A percentile compares a stretch with the other conserved stretches of the same genome.
Conservation (phyloP, 1,140 invertebrate species). For the Pseudomyrmex cubaensis region DNA sequence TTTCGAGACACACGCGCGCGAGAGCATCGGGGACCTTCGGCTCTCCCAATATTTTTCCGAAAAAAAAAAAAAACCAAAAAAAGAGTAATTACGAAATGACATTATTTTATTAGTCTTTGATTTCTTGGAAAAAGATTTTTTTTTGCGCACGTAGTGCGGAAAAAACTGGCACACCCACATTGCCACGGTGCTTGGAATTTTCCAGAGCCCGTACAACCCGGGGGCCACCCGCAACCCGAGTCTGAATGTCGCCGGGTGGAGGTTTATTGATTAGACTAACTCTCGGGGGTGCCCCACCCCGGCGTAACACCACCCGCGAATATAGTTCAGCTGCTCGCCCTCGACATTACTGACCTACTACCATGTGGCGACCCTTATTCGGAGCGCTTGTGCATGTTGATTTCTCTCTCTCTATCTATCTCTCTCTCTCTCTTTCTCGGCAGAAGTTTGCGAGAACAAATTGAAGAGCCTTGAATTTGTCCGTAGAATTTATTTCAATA, state of each 20-base stretch:
- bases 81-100: too few relatives aligned
- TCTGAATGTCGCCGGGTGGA: constrained; percentile 66
- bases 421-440: neutral
- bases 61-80: too few relatives aligned
- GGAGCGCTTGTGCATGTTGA: constrained; percentile 2
- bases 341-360: constrained; percentile 79
- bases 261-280: constrained; percentile 75
- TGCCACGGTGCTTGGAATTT: constrained; percentile 31
- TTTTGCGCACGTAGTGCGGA: neutral
- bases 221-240: constrained; percentile 67
- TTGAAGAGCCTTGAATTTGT: too few relatives aligned
- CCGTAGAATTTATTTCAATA: too few relatives aligned
- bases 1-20: too few relatives aligned
- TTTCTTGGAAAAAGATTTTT: too few relatives aligned
- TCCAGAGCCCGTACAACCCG: constrained; percentile 33
- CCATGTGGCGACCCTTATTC: constrained; percentile 47
- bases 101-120: neutral
- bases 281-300: constrained; percentile 67
- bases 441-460: too few relatives aligned
- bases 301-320: constrained; percentile 37
- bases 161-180: neutral
- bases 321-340: constrained; percentile 69
- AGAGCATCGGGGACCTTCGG: too few relatives aligned
- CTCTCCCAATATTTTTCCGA: too few relatives aligned
- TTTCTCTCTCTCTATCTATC: neutral